These are phyloP conservation scores for Oxystoma pomonae DNA, from an alignment of 2,888 invertebrate genomes.

Conservation along the genomic window DNA sequence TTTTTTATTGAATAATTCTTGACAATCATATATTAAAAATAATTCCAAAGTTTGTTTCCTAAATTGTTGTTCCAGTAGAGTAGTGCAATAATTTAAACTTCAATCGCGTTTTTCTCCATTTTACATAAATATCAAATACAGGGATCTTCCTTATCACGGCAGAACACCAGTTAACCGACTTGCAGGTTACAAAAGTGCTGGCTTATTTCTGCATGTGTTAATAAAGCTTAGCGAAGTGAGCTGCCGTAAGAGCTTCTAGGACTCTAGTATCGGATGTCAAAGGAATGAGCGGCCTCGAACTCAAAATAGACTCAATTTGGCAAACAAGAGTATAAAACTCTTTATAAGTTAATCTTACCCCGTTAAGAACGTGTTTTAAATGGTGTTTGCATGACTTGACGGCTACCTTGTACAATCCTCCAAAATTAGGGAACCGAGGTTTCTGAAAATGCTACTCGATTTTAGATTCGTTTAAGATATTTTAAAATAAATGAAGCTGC, in stretches of 20 bases:
- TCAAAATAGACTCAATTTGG: no score
- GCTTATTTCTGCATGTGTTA: no score
- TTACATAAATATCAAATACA: not conserved
- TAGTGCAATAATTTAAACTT: not conserved
- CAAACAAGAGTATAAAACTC: no score
- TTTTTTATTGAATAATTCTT: not conserved
- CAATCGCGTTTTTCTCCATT: not conserved
- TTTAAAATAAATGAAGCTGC: not conserved
- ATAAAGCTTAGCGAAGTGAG: no score
- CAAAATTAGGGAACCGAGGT: not conserved
- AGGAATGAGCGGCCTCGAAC: no score
- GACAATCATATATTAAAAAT: not conserved
- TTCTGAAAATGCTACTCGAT: not conserved
- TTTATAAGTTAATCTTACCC: no score
- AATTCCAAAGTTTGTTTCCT: not conserved
- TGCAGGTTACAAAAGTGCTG: no score
- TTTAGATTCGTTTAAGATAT: not conserved
- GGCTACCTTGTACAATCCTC: not conserved
- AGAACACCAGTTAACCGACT: no score
- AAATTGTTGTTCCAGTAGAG: not conserved
- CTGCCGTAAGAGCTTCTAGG: no score
- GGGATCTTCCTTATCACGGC: not conserved
- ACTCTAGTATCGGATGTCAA: no score
- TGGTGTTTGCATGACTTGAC: not conserved
- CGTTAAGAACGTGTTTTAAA: no score